phyloP scores from a whole-genome alignment of 1,140 invertebrate genomes.

The Drosophila tropicalis region DNA sequence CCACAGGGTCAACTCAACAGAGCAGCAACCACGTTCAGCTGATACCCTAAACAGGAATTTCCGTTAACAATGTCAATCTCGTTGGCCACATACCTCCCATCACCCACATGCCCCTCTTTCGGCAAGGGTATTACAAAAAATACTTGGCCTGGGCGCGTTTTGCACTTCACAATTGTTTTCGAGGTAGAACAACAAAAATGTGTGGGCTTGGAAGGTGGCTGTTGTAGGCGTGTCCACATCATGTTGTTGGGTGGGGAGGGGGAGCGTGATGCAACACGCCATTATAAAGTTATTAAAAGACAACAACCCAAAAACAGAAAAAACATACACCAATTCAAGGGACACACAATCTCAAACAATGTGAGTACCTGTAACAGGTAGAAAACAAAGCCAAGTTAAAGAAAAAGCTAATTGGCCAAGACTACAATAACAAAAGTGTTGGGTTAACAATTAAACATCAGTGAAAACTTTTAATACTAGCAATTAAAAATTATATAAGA shows the following conservation, averaged over 20 bases:
- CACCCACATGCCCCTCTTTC: neutral
- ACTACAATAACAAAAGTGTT: too few relatives aligned
- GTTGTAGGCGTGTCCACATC: conserved; percentile 60
- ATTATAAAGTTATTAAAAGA: conserved; percentile 82
- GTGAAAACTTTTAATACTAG: too few relatives aligned
- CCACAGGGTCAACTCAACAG: conserved; percentile 32
- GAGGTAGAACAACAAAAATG: conserved; percentile 4
- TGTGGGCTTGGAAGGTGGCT: conserved; percentile 1
- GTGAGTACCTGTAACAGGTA: conserved; percentile 38
- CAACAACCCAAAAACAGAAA: conserved; percentile 37
- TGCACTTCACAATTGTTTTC: conserved; percentile 58
- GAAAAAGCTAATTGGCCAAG: neutral
- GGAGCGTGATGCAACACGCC: conserved; percentile 75
- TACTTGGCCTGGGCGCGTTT: neutral
- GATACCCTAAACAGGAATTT: neutral
- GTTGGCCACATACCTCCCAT: neutral
- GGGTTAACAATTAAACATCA: too few relatives aligned
- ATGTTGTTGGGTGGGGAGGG: conserved; percentile 56
- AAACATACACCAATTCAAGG: neutral
- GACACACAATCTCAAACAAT: too few relatives aligned
- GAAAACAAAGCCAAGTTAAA: neutral
- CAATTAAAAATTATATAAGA: too few relatives aligned
- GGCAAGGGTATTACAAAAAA: neutral
- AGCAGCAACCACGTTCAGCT: neutral
- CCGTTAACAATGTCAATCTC: too few relatives aligned